Evolutionary conservation across 2,888 invertebrate genomes (phyloP).

Genomic region (Ormia ochracea): DNA sequence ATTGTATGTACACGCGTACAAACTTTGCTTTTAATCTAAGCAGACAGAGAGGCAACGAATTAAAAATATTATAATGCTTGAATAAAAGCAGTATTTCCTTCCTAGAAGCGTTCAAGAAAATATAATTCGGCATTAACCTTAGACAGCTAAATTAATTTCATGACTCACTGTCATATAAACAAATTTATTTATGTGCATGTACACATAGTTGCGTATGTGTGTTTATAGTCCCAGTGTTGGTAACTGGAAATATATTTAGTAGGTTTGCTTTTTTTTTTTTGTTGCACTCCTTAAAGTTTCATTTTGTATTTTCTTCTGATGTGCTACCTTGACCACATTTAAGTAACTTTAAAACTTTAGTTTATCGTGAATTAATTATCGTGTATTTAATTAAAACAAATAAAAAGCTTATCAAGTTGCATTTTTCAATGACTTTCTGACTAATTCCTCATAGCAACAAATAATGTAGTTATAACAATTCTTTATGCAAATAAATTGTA

Average conservation of each 20-base stretch:
- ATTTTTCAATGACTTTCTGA: neutral
- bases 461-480: neutral
- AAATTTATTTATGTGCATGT: neutral
- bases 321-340: conserved; percentile 26
- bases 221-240: neutral
- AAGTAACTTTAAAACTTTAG: neutral
- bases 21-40: neutral
- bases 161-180: neutral
- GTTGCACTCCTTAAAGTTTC: neutral
- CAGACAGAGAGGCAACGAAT: conserved; percentile 22
- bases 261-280: too few species aligned
- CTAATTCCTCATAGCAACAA: neutral
- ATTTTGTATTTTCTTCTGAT: neutral
- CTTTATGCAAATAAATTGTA: neutral
- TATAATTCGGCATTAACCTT: neutral
- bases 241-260: too few species aligned
- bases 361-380: conserved; percentile 6
- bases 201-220: neutral
- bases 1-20: neutral
- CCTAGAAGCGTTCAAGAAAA: neutral
- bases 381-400: conserved; percentile 13
- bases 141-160: neutral
- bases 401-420: neutral
- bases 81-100: neutral
- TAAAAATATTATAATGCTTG: neutral